A percentile compares a stretch with the other conserved stretches of the same genome.
Conservation (phyloP, 2,888 invertebrate genomes). For the Macrosoma leucophasiata region DNA sequence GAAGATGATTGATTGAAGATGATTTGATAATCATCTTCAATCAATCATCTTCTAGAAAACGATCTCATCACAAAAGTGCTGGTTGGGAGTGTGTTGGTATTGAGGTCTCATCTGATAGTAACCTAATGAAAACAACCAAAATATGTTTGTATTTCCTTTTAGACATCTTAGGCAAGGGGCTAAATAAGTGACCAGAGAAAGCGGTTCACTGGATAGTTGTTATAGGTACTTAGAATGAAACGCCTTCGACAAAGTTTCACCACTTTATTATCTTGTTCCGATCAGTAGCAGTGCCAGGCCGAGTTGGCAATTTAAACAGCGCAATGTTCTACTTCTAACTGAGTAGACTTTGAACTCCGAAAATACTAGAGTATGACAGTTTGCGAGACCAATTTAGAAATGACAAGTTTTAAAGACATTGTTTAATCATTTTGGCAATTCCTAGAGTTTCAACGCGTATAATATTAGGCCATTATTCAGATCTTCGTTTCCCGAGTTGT, state of each 20-base stretch:
- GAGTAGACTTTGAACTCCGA: constrained; percentile 46
- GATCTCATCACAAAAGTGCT: no score
- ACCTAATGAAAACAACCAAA: no score
- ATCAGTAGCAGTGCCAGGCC: constrained; percentile 43
- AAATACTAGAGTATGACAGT: constrained; percentile 35
- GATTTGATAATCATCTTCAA: no score
- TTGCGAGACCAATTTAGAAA: constrained; percentile 34
- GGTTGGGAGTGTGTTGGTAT: no score
- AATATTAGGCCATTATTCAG: no score
- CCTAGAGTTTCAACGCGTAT: no score
- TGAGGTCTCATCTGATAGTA: no score
- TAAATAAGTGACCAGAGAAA: constrained; percentile 49
- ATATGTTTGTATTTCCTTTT: no score
- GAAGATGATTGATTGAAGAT: no score
- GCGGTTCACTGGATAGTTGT: constrained; percentile 41
- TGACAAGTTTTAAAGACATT: constrained; percentile 17
- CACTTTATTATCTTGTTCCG: constrained; percentile 48
- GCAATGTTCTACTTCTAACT: constrained; percentile 31
- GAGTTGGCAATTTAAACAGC: constrained; percentile 51
- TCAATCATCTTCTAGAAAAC: no score
- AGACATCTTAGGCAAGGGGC: no score
- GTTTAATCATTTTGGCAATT: no score
- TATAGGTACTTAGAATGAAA: constrained; percentile 36
- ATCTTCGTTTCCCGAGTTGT: not conserved
- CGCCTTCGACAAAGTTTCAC: constrained; percentile 56